These are phyloP conservation scores for Opisthograptis luteolata DNA, from an alignment of 2,888 invertebrate genomes.

Conservation along the genomic window DNA sequence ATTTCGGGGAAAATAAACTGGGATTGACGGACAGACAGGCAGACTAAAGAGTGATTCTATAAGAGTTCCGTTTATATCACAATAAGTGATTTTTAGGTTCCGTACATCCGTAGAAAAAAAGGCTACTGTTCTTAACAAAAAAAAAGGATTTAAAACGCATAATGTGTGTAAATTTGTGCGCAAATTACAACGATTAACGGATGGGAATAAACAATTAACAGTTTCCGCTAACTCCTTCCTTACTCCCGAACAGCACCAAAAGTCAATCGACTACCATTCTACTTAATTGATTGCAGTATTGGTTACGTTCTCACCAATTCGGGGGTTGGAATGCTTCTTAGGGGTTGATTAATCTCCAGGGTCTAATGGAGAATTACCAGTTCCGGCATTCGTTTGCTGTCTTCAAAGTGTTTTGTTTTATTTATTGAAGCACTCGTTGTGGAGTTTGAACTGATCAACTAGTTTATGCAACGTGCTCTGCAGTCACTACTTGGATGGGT, in stretches of 20 bases:
- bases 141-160: no score
- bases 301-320: conserved; percentile 60
- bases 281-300: conserved; percentile 59
- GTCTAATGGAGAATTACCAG: conserved; percentile 61
- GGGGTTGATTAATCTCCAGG: conserved; percentile 68
- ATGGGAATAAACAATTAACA: background rate
- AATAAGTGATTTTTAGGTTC: no score
- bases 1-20: no score
- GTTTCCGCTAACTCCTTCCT: background rate
- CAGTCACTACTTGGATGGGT: background rate
- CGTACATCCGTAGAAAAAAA: no score
- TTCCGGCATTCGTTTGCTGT: conserved; percentile 56
- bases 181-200: background rate
- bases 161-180: no score
- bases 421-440: no score
- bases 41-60: no score
- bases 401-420: conserved; percentile 47
- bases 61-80: no score
- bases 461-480: conserved; percentile 2
- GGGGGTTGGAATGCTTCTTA: conserved; percentile 60
- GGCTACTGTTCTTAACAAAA: no score
- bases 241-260: conserved; percentile 5
- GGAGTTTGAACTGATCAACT: conserved; percentile 9
- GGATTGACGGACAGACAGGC: no score
- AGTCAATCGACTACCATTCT: conserved; percentile 47